Evolutionary conservation across 1,140 invertebrate genomes (phyloP).

Genomic region (Zaprionus davidi): DNA sequence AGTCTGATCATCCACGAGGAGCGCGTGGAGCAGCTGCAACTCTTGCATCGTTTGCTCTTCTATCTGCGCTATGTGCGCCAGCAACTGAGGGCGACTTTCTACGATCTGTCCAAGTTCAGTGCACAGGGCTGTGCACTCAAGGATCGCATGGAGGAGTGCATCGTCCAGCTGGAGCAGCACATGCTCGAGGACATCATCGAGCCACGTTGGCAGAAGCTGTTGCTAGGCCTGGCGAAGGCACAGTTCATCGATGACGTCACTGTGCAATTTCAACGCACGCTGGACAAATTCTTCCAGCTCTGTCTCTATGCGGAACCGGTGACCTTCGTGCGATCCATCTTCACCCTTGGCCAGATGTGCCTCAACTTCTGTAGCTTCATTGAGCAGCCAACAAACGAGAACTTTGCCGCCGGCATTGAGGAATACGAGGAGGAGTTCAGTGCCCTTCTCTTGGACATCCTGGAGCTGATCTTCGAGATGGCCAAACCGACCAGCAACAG

Average conservation of each 20-base stretch:
- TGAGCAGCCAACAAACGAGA: background rate
- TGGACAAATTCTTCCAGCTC: constrained; percentile 35
- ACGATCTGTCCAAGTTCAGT: background rate
- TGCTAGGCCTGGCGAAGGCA: constrained; percentile 5
- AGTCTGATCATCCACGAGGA: constrained; percentile 53
- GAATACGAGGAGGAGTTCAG: constrained; percentile 41
- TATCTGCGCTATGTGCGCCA: constrained; percentile 50
- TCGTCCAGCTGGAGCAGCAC: constrained; percentile 58
- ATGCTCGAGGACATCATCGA: constrained; percentile 49
- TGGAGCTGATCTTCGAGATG: constrained; percentile 50
- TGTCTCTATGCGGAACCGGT: constrained; percentile 37
- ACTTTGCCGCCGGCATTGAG: background rate
- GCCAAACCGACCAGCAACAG: background rate
- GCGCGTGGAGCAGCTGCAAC: constrained; percentile 49
- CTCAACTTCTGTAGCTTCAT: constrained; percentile 55
- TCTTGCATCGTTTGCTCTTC: constrained; percentile 61
- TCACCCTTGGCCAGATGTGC: constrained; percentile 58
- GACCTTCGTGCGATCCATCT: constrained; percentile 53
- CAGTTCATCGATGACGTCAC: constrained; percentile 51
- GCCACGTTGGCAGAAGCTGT: constrained; percentile 44
- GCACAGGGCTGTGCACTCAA: background rate
- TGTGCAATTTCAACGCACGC: constrained; percentile 25
- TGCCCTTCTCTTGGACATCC: constrained; percentile 34
- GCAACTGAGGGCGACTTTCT: constrained; percentile 12
- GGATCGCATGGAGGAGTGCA: constrained; percentile 41